Conservation (phyloP, 2,113 vertebrate species). For the Clarias macrocephalus region DNA sequence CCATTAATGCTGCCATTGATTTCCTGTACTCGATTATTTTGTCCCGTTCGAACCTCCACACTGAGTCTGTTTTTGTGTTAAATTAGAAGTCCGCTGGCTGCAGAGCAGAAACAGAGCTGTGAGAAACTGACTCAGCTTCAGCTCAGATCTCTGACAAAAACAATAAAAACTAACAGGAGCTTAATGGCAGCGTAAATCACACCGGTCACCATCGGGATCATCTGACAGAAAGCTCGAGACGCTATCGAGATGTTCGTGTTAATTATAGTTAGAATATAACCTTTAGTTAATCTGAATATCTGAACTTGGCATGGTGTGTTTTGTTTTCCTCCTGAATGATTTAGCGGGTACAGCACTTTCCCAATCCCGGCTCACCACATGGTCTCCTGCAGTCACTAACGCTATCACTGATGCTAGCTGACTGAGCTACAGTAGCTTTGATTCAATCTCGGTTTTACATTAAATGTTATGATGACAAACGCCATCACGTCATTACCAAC, state of each 20-base stretch:
- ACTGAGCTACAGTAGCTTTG: neutral
- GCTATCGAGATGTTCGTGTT: neutral
- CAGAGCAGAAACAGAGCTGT: neutral
- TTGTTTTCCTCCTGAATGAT: conserved; percentile 56
- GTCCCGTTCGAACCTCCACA: conserved; percentile 6
- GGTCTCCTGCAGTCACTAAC: neutral
- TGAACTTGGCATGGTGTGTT: conserved; percentile 24
- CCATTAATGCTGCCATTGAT: conserved; percentile 48
- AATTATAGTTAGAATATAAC: conserved; percentile 26
- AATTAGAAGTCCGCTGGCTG: conserved; percentile 21
- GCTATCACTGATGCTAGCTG: neutral
- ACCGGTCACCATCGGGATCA: conserved; percentile 40
- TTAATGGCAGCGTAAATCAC: neutral
- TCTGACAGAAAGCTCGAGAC: conserved; percentile 22
- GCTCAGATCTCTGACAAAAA: conserved; percentile 3
- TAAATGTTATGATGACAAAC: neutral
- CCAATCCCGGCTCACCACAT: neutral
- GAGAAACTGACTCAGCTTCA: neutral
- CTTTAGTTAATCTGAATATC: conserved; percentile 30
- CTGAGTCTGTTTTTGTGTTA: conserved; percentile 17
- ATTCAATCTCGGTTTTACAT: neutral
- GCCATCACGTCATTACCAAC: neutral
- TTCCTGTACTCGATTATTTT: conserved; percentile 17
- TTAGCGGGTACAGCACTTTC: neutral
- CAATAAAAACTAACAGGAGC: neutral